Percentiles rank a stretch among this genome's conserved stretches.
phyloP scores from a whole-genome alignment of 2,888 invertebrate genomes.

The Macrophya alboannulata region DNA sequence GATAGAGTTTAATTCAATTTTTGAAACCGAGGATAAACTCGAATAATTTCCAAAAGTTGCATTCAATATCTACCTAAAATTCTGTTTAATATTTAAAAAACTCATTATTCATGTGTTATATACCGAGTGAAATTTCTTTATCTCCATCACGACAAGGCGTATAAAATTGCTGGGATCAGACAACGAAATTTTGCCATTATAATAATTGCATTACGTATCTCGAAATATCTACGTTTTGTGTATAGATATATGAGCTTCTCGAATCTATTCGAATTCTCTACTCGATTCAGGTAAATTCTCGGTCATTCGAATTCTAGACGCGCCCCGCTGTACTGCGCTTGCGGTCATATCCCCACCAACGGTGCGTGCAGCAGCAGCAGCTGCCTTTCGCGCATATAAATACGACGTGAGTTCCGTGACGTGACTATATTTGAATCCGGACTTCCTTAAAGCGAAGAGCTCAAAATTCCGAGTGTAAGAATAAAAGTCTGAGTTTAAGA shows the following conservation, averaged over 20 bases:
- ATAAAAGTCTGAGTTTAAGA: background rate
- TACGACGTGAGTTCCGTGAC: background rate
- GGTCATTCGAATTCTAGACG: background rate
- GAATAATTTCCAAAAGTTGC: background rate
- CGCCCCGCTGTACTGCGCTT: background rate
- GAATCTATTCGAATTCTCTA: conserved; percentile 3
- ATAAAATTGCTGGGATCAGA: background rate
- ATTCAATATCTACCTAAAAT: background rate
- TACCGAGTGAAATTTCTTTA: background rate
- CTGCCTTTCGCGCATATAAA: conserved; percentile 34
- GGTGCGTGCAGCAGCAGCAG: background rate
- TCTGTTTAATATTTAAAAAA: too few relatives aligned
- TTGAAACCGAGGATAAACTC: background rate
- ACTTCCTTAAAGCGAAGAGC: background rate
- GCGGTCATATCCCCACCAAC: conserved; percentile 28
- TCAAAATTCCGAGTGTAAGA: background rate
- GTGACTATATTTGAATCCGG: background rate
- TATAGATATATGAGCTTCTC: background rate
- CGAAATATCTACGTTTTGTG: background rate
- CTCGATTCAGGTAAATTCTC: conserved; percentile 13
- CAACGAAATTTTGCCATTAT: background rate
- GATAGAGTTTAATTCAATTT: background rate
- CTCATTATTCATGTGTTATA: too few relatives aligned
- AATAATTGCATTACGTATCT: background rate
- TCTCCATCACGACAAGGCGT: background rate